Evolutionary conservation across 2,113 vertebrate genomes (phyloP).

Genomic region (Chlamydotis undulata): DNA sequence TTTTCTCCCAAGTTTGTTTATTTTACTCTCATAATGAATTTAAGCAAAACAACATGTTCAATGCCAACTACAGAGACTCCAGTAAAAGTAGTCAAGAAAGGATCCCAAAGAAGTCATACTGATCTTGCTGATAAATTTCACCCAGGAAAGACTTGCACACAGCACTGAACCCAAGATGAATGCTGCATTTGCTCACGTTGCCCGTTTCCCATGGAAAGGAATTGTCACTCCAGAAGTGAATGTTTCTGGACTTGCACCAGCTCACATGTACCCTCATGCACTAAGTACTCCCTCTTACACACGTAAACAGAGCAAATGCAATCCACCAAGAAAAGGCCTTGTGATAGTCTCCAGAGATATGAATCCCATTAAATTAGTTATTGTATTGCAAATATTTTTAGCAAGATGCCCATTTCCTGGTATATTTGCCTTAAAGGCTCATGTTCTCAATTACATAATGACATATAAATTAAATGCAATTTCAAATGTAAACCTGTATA

Average conservation of each 20-base stretch:
- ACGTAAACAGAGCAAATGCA: neutral
- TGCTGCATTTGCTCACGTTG: neutral
- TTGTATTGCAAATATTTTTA: conserved; percentile 75
- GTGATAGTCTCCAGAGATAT: conserved; percentile 55
- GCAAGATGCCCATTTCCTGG: conserved; percentile 63
- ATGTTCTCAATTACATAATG: conserved; percentile 77
- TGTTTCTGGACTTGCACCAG: neutral
- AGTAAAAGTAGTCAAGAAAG: neutral
- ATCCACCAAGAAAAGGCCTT: conserved; percentile 25
- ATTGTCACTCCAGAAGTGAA: neutral
- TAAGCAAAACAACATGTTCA: neutral
- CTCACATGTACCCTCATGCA: neutral
- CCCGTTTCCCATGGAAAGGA: neutral
- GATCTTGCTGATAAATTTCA: neutral
- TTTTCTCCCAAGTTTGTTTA: neutral
- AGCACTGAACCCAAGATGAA: neutral
- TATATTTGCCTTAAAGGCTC: conserved; percentile 75
- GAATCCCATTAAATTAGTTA: conserved; percentile 70
- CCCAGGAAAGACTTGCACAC: neutral
- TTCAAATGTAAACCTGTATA: conserved; percentile 75
- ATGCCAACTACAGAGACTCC: neutral
- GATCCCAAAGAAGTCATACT: neutral
- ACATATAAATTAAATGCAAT: conserved; percentile 80
- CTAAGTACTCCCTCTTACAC: neutral
- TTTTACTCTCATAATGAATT: neutral